Conservation (phyloP, 2,797 vertebrate species). For the Syngnathus acus region DNA sequence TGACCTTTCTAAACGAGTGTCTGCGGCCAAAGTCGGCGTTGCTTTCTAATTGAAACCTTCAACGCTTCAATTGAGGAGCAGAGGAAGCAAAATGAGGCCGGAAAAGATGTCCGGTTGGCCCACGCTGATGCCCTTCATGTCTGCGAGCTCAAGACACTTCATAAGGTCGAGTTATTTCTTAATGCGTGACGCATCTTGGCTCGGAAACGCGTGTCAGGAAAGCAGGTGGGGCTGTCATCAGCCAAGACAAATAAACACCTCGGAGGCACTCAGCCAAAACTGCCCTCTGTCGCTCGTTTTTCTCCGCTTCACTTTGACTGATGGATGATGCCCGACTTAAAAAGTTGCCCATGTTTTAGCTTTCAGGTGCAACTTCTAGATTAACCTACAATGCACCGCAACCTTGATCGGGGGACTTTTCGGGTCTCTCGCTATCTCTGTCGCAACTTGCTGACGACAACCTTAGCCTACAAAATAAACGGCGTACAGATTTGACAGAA, state of each 20-base stretch:
- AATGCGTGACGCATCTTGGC: slow-evolving; percentile 60
- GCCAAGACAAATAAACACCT: slow-evolving; percentile 73
- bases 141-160: not conserved
- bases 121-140: not conserved
- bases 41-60: slow-evolving; percentile 51
- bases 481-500: not conserved
- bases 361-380: not conserved
- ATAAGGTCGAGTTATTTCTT: slow-evolving; percentile 54
- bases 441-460: not conserved
- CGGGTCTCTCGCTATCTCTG: no score
- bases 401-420: no score
- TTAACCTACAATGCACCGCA: not conserved
- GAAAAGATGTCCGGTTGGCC: not conserved
- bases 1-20: slow-evolving; percentile 60
- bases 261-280: slow-evolving; percentile 62
- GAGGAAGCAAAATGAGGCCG: slow-evolving; percentile 1
- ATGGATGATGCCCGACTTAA: slow-evolving; percentile 42
- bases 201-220: slow-evolving; percentile 55
- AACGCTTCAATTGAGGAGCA: not conserved
- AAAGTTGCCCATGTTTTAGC: not conserved
- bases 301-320: slow-evolving; percentile 22
- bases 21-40: slow-evolving; percentile 13
- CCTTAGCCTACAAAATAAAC: no score
- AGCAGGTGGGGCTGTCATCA: slow-evolving; percentile 69
- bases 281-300: slow-evolving; percentile 45